A percentile compares a stretch with the other conserved stretches of the same genome.
Evolutionary conservation across 2,113 vertebrate genomes (phyloP).

Genomic region (Catharus bicknelli): DNA sequence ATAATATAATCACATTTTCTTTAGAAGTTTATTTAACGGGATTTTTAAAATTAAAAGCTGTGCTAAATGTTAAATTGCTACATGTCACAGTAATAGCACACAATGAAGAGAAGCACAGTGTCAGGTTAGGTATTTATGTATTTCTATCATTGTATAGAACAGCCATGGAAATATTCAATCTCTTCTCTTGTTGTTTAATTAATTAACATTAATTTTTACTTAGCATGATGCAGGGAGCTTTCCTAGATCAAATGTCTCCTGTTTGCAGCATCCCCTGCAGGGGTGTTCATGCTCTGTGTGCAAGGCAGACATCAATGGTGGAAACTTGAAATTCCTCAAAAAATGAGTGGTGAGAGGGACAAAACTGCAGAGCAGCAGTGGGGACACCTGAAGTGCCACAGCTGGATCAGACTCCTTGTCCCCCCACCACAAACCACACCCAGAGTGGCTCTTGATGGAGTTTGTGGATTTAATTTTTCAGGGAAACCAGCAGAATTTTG

Average conservation of each 20-base stretch:
- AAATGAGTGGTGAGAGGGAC: background rate
- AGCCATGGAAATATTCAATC: background rate
- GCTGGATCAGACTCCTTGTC: background rate
- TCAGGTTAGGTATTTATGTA: background rate
- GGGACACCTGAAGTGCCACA: background rate
- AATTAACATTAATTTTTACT: background rate
- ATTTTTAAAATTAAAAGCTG: background rate
- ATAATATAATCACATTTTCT: slow-evolving; percentile 7
- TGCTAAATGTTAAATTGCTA: slow-evolving; percentile 30
- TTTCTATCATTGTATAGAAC: background rate
- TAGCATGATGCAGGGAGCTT: background rate
- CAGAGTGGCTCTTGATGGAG: background rate
- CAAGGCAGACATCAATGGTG: background rate
- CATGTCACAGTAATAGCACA: background rate
- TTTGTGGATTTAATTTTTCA: background rate
- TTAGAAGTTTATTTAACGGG: background rate
- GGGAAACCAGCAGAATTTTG: background rate
- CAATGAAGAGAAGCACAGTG: background rate
- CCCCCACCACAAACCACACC: too few relatives aligned
- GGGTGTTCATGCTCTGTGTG: background rate
- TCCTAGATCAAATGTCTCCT: background rate
- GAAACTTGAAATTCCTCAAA: background rate
- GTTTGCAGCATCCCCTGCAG: background rate
- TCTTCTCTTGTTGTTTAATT: background rate
- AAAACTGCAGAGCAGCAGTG: background rate